Percentiles rank a stretch among this genome's conserved stretches.
phyloP scores from a whole-genome alignment of 2,888 invertebrate genomes.

The Mythimna loreyi region DNA sequence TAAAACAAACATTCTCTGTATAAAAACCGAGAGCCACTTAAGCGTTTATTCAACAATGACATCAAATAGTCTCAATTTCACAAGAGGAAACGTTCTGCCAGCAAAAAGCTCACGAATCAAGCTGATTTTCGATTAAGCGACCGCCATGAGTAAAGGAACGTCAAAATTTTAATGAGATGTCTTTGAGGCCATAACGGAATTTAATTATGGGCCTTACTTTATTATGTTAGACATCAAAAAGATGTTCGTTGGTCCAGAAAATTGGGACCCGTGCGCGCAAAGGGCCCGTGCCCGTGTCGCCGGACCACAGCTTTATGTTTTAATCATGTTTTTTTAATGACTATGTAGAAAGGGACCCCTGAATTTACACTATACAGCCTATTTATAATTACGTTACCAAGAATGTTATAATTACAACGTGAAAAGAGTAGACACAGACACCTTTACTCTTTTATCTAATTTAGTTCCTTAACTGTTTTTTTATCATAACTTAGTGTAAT shows the following conservation, averaged over 20 bases:
- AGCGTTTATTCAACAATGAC: neutral
- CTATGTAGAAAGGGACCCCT: constrained; percentile 20
- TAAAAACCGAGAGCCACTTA: neutral
- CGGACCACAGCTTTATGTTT: constrained; percentile 46
- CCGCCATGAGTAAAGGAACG: constrained; percentile 49
- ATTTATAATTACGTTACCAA: constrained; percentile 5
- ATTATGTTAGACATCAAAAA: constrained; percentile 71
- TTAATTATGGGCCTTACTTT: constrained; percentile 66
- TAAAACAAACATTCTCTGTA: neutral
- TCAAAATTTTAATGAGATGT: constrained; percentile 66
- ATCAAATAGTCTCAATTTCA: constrained; percentile 23
- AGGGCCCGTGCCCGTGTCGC: constrained; percentile 22
- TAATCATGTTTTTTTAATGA: constrained; percentile 57
- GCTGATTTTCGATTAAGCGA: constrained; percentile 53
- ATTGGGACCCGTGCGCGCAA: constrained; percentile 64
- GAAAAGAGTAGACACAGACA: neutral
- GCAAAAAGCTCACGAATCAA: constrained; percentile 14
- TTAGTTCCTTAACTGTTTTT: neutral
- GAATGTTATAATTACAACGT: constrained; percentile 24
- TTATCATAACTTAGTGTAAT: no score
- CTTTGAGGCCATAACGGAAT: constrained; percentile 64
- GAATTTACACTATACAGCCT: constrained; percentile 32
- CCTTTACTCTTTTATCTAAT: no score
- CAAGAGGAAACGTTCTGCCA: neutral
- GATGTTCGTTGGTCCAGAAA: constrained; percentile 69